These are phyloP conservation scores for Cyclina sinensis DNA, from an alignment of 1,140 invertebrate genomes.

Conservation along the genomic window DNA sequence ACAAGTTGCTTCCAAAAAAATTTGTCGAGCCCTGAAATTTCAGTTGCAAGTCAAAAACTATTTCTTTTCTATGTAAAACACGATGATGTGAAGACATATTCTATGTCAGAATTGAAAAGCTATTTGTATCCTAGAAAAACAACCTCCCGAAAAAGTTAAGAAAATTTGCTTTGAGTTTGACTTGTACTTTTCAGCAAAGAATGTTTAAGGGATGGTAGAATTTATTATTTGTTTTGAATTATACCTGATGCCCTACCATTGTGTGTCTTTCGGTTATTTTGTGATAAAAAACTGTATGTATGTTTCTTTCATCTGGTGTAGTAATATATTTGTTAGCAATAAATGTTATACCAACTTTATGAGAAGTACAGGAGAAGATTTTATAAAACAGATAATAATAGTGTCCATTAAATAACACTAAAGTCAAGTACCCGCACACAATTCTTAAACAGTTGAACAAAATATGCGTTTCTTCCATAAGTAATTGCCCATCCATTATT, in stretches of 20 bases:
- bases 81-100: too few species aligned
- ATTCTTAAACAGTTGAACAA: not conserved
- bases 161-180: too few species aligned
- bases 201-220: too few species aligned
- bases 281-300: not conserved
- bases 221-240: too few species aligned
- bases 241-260: not conserved
- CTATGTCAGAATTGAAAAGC: too few species aligned
- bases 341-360: conserved; percentile 34
- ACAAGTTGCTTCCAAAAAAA: too few species aligned
- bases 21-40: too few species aligned
- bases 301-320: not conserved
- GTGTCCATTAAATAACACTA: conserved; percentile 8
- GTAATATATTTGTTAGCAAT: not conserved
- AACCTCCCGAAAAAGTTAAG: too few species aligned
- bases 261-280: not conserved
- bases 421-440: conserved; percentile 35
- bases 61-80: too few species aligned
- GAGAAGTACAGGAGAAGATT: conserved; percentile 26
- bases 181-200: too few species aligned
- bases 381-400: conserved; percentile 49
- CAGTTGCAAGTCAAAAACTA: too few species aligned
- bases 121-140: too few species aligned
- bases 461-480: not conserved
- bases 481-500: not conserved